Percentiles rank a stretch among this genome's conserved stretches.
Conservation (phyloP, 2,113 vertebrate genomes). For the Stomatorhinus ivindoensis region DNA sequence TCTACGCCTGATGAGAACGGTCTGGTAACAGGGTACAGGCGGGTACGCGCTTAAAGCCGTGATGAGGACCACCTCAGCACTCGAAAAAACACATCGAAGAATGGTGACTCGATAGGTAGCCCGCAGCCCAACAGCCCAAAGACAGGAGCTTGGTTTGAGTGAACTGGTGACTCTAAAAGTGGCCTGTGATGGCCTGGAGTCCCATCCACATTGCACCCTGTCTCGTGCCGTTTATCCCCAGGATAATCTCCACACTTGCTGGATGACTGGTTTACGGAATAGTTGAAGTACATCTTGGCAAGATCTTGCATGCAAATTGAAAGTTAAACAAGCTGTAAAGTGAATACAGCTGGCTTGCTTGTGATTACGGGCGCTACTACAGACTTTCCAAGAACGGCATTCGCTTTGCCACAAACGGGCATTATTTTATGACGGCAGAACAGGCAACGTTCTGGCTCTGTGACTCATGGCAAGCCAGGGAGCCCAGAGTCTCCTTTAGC, state of each 20-base stretch:
- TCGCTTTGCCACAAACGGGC: not conserved
- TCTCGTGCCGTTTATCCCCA: not conserved
- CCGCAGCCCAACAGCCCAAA: not conserved
- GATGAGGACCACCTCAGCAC: not conserved
- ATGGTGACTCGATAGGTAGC: not conserved
- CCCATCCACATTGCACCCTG: not conserved
- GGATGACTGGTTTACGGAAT: not conserved
- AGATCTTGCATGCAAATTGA: not conserved
- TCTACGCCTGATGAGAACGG: not conserved
- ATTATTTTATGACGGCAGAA: not conserved
- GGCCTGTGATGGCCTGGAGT: not conserved
- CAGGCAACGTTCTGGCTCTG: not conserved
- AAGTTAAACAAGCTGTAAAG: not conserved
- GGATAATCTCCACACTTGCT: not conserved
- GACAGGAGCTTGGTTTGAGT: not conserved
- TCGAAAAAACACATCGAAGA: not conserved
- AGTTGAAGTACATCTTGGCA: not conserved
- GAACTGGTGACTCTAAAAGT: not conserved
- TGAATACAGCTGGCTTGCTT: not conserved
- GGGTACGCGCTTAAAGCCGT: not conserved
- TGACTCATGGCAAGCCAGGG: not conserved
- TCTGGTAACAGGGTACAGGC: not conserved
- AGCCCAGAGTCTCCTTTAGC: not conserved
- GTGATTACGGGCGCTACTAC: not conserved
- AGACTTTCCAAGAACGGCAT: not conserved